Conservation (phyloP, 1,140 invertebrate species). For the Musca domestica region DNA sequence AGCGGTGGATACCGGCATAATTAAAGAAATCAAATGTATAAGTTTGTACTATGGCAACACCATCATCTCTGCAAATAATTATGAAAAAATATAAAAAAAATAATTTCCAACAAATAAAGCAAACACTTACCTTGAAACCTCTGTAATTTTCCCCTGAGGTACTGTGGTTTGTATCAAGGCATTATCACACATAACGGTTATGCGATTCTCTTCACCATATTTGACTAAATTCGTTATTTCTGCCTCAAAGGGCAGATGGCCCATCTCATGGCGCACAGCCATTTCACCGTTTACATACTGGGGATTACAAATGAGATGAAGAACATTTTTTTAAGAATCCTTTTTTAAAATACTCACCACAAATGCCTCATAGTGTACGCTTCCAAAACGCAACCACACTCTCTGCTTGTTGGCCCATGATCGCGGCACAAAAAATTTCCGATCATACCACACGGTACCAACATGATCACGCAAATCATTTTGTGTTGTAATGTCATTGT, state of each 20-base stretch:
- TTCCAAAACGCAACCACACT: conserved; percentile 83
- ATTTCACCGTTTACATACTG: conserved; percentile 87
- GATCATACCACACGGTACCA: conserved; percentile 90
- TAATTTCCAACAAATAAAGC: neutral
- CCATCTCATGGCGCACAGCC: conserved; percentile 83
- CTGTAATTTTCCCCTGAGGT: conserved; percentile 74
- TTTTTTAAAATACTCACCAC: conserved; percentile 79
- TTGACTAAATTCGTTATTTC: conserved; percentile 73
- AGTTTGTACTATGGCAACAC: conserved; percentile 68
- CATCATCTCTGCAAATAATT: conserved; percentile 60
- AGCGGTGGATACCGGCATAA: conserved; percentile 94
- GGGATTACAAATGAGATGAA: conserved; percentile 28
- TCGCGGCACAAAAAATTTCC: conserved; percentile 73
- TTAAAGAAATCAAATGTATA: conserved; percentile 97
- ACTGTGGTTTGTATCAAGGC: conserved; percentile 79
- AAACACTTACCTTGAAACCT: conserved; percentile 57
- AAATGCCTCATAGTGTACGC: conserved; percentile 82
- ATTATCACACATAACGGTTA: conserved; percentile 95
- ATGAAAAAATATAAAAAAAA: conserved; percentile 4
- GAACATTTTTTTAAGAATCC: no score
- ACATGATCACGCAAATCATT: conserved; percentile 81
- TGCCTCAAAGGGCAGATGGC: conserved; percentile 91
- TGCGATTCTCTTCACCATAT: conserved; percentile 69
- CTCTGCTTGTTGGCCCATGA: conserved; percentile 68
- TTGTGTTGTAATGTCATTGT: conserved; percentile 91